These are phyloP conservation scores for Siderastrea siderea DNA, from an alignment of 92 coral and sea anemone species.

Conservation along the genomic window DNA sequence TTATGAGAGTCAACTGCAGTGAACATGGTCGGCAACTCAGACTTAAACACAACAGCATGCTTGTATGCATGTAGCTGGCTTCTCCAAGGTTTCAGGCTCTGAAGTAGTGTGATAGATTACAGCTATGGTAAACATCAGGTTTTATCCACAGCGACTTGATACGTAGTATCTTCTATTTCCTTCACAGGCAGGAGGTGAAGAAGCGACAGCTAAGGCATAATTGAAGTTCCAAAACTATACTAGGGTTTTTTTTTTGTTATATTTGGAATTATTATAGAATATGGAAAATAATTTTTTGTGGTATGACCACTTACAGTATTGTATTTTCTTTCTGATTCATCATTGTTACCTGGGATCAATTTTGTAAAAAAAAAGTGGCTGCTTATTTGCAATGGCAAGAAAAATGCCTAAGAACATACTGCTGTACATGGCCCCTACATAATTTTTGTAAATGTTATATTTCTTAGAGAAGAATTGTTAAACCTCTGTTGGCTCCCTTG, in stretches of 20 bases:
- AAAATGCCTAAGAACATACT: neutral
- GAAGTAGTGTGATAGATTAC: neutral
- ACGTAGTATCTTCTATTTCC: neutral
- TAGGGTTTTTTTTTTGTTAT: neutral
- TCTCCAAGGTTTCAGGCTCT: too few species aligned
- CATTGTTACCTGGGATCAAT: slow-evolving; percentile 15
- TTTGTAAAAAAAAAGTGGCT: neutral
- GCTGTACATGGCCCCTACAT: neutral
- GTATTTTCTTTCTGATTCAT: neutral
- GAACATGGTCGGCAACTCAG: too few species aligned
- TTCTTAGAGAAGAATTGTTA: slow-evolving; percentile 1
- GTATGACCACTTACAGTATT: slow-evolving; percentile 41
- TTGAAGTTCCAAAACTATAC: neutral
- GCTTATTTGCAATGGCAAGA: slow-evolving; percentile 15
- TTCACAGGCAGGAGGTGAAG: slow-evolving; percentile 12
- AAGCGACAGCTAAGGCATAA: slow-evolving; percentile 36
- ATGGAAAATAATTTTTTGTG: slow-evolving; percentile 8
- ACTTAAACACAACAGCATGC: too few species aligned
- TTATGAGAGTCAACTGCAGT: too few species aligned
- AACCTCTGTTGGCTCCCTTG: neutral
- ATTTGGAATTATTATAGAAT: slow-evolving; percentile 4
- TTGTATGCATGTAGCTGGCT: too few species aligned
- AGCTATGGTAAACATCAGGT: neutral
- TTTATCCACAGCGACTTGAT: neutral
- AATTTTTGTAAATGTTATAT: slow-evolving; percentile 29